Evolutionary conservation across 2,888 invertebrate species (phyloP).

Genomic region (Monopis laevigella): DNA sequence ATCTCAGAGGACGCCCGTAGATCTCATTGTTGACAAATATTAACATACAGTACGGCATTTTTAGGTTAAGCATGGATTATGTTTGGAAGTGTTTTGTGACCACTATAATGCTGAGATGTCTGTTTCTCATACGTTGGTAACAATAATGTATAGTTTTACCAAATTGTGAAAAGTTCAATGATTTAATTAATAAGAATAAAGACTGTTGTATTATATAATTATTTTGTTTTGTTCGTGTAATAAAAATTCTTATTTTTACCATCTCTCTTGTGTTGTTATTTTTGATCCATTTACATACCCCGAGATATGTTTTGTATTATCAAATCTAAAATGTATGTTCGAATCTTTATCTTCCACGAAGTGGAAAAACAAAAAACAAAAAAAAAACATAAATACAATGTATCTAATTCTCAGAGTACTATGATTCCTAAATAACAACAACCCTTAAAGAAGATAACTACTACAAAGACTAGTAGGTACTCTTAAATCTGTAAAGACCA

Average conservation of each 20-base stretch:
- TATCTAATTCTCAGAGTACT: too few species aligned
- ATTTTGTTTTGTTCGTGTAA: constrained; percentile 43
- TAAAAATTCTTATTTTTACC: constrained; percentile 50
- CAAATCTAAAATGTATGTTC: too few species aligned
- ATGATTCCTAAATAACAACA: too few species aligned
- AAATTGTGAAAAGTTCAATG: constrained; percentile 54
- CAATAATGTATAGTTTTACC: constrained; percentile 28
- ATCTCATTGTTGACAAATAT: constrained; percentile 67
- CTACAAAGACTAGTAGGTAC: too few species aligned
- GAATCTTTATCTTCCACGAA: too few species aligned
- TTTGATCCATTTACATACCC: too few species aligned
- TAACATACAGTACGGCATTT: constrained; percentile 67
- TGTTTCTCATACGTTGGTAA: constrained; percentile 24
- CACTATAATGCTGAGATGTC: constrained; percentile 10
- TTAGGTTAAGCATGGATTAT: constrained; percentile 53
- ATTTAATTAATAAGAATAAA: constrained; percentile 65
- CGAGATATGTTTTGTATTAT: too few species aligned
- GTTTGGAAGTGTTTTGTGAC: constrained; percentile 36
- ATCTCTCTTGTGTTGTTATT: too few species aligned
- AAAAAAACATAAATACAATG: too few species aligned
- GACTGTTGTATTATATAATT: constrained; percentile 64
- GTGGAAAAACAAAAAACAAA: too few species aligned
- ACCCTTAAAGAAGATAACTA: too few species aligned
- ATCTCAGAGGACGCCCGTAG: constrained; percentile 53
- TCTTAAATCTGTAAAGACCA: too few species aligned